Percentiles rank a stretch among this genome's conserved stretches.
Conservation (phyloP, 1,140 invertebrate species). For the Drosophila chauvacae region DNA sequence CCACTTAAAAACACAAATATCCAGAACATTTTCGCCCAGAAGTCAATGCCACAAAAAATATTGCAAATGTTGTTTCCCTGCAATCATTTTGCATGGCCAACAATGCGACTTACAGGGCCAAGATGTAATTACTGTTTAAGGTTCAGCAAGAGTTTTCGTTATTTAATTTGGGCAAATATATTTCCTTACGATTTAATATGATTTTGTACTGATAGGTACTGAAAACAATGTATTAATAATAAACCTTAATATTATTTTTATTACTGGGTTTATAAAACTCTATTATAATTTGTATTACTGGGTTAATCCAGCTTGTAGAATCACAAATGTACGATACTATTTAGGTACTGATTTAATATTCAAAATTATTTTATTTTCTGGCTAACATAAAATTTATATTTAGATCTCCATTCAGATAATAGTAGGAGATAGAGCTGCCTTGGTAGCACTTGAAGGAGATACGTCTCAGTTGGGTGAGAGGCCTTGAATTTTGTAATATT, state of each 20-base stretch:
- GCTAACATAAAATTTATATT: not conserved
- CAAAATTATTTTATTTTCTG: not conserved
- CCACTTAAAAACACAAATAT: slow-evolving; percentile 32
- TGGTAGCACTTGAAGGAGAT: too few species aligned
- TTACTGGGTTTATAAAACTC: not conserved
- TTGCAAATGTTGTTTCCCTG: slow-evolving; percentile 1
- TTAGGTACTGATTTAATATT: not conserved
- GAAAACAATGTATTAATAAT: not conserved
- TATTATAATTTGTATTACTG: too few species aligned
- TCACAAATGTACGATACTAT: too few species aligned
- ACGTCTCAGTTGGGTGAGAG: too few species aligned
- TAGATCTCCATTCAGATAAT: too few species aligned
- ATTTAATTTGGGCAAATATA: not conserved
- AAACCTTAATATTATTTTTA: not conserved
- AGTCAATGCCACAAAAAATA: slow-evolving; percentile 21
- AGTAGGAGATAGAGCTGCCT: too few species aligned
- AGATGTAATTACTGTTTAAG: slow-evolving; percentile 21
- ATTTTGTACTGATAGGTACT: not conserved
- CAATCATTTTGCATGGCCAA: not conserved
- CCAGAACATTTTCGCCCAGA: not conserved
- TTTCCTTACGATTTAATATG: not conserved
- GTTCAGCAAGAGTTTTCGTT: not conserved
- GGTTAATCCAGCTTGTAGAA: not conserved
- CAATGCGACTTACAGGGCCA: not conserved
- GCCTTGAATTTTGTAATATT: not conserved